Percentiles rank a stretch among this genome's conserved stretches.
Conservation (phyloP, 2,797 vertebrate species). For the Tympanoctomys barrerae region DNA sequence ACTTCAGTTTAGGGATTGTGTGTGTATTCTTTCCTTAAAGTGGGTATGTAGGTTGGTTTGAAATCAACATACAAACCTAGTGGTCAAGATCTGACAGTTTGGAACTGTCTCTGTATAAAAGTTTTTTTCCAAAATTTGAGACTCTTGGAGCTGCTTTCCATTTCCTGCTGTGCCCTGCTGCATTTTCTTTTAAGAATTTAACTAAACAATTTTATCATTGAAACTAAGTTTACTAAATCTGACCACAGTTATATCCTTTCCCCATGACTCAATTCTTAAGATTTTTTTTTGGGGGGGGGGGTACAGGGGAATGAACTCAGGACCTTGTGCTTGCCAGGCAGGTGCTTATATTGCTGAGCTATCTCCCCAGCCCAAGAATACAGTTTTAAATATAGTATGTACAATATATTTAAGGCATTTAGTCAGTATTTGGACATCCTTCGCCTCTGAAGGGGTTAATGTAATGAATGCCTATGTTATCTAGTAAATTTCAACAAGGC, state of each 20-base stretch:
- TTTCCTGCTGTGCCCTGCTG: neutral
- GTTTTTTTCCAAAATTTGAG: slow-evolving; percentile 1
- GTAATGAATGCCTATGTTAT: neutral
- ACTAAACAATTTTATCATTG: neutral
- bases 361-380: neutral
- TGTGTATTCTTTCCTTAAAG: neutral
- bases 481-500: slow-evolving; percentile 41
- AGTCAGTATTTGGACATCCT: slow-evolving; percentile 13
- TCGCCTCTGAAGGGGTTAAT: slow-evolving; percentile 17
- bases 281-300: neutral
- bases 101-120: neutral
- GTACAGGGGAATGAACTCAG: too few relatives aligned
- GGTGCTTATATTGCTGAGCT: too few relatives aligned
- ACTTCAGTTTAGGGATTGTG: neutral
- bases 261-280: neutral
- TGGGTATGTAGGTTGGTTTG: slow-evolving; percentile 29
- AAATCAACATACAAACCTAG: neutral
- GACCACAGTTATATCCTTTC: neutral
- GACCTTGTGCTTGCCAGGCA: too few relatives aligned
- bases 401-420: neutral
- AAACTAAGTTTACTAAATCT: slow-evolving; percentile 14
- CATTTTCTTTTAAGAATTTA: neutral
- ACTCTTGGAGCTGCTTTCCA: neutral
- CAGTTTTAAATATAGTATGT: slow-evolving; percentile 22
- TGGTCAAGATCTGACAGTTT: neutral